phyloP scores from a whole-genome alignment of 2,888 invertebrate species.

The Eupithecia subfuscata region DNA sequence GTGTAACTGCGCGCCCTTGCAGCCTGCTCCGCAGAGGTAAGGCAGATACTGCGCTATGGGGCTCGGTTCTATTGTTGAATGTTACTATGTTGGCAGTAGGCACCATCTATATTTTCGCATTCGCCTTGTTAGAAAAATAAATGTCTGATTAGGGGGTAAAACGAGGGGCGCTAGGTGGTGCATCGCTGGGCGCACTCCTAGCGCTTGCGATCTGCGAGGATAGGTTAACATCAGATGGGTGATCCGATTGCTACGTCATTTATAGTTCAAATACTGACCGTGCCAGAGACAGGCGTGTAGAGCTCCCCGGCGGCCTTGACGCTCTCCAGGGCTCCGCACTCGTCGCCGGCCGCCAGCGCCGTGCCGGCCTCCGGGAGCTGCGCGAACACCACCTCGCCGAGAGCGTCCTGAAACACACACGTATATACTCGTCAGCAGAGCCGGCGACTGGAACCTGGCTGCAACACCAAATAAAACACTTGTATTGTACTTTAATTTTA shows the following conservation, averaged over 20 bases:
- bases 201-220: no score
- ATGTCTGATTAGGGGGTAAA: no score
- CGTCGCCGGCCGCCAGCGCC: constrained; percentile 87
- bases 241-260: background rate
- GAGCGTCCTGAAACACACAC: constrained; percentile 85
- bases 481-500: no score
- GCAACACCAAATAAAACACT: no score
- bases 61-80: background rate
- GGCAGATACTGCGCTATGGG: background rate
- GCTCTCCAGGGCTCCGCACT: constrained; percentile 95
- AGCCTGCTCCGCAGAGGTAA: background rate
- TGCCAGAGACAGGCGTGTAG: constrained; percentile 93
- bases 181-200: no score
- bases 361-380: constrained; percentile 91
- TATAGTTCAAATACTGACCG: constrained; percentile 54
- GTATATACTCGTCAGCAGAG: background rate
- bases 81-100: background rate
- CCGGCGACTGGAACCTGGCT: background rate
- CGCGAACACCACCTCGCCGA: constrained; percentile 96
- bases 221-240: background rate
- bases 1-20: background rate
- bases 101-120: no score
- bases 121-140: no score
- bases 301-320: constrained; percentile 96
- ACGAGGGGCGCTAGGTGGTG: no score